Base-by-base conservation (phyloP, 1,140 invertebrate species). In the Probaryconus sp. region DNA sequence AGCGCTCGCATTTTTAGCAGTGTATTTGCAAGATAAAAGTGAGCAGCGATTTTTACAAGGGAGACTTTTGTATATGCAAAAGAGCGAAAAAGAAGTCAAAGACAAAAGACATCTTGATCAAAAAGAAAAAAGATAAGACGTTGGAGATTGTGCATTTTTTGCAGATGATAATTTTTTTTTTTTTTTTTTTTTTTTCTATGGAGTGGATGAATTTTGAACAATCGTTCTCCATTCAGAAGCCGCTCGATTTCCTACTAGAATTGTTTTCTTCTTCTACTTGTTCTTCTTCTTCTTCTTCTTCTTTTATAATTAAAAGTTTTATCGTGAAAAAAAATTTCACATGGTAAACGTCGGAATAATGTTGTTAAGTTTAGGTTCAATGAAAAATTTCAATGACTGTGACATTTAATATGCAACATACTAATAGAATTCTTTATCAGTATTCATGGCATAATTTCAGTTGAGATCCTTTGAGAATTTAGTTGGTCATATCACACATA, bases 391-490 rank as follows among this genome's bases (percentile, higher is more conserved):
- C n/a, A 58, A 56, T 18, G 13, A 2, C 16, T 42, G 43, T 24
- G 21, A 18, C 28, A 69, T 69, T 60, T 69, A 53, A 45, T 60
- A 70, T 70, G 55, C 65, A 61, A 60, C 38, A 61, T 53, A 47
- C 47, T 61, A 61, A 55, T 55, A 47, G 65, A 70, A 61, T 70
- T 61, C 40, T 61, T 70, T 26, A 70, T 24, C 26, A 70, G 55
- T 16, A 11, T 5, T 37, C 24, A 31, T 48, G 33, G 18, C 42
- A 67, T 42, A 55, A 43, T 58, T 9, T 24, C 48, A 45, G 24
- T 69, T 60, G 47, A 14, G 11, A 45, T 30, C 37, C 65, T 70
- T 70, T 70, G 45, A 70, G 65, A 69, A 42, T 60, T 45, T 11
- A 16, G 28, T 31, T 16, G 21, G 43, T 31, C 37, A 40, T 61